Base-by-base conservation (phyloP, 1,140 invertebrate species). In the Trichomalopsis sarcophagae region DNA sequence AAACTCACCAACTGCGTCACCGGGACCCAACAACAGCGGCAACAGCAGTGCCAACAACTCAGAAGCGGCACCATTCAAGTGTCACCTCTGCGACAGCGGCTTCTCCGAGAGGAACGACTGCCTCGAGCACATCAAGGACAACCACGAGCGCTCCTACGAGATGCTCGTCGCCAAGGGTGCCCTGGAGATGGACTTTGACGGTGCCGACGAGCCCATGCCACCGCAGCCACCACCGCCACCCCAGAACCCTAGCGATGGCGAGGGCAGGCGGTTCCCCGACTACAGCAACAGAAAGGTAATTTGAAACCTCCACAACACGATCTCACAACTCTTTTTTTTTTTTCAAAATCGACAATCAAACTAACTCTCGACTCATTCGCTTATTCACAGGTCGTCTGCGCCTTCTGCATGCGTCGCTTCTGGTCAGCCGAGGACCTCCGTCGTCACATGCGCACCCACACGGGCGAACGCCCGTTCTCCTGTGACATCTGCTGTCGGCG, bases 381-480 rank as follows among this genome's bases (percentile, higher is more conserved):
- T 62, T 1, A 0, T 77, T 36, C 40, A 14, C 90, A 97, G 95
- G 96, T 99, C 2, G 96, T 97, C 44, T 98, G 97, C 90, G 97
- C 97, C 1, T 98, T 99, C 89, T 99, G 98, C 91, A 94, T 98
- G 89, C 96, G 97, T 85, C 95, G 97, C 68, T 98, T 98, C 91
- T 98, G 97, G 97, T 98, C 97, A 0, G 96, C 98, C 0, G 97
- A 98, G 90, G 98, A 99, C 92, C 93, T 99, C 0, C 94, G 97
- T 0, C 95, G 97, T 11, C 98, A 99, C 92, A 98, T 99, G 97
- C 93, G 97, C 66, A 97, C 97, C 0, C 97, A 98, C 89, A 97
- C 97, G 0, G 97, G 97, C 0, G 97, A 97, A 89, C 92, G 97
- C 1, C 94, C 94, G 0, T 97, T 97, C 90, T 95, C 96, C 68